Conservation (phyloP, 2,797 vertebrate species). For the Typhlichthys subterraneus region DNA sequence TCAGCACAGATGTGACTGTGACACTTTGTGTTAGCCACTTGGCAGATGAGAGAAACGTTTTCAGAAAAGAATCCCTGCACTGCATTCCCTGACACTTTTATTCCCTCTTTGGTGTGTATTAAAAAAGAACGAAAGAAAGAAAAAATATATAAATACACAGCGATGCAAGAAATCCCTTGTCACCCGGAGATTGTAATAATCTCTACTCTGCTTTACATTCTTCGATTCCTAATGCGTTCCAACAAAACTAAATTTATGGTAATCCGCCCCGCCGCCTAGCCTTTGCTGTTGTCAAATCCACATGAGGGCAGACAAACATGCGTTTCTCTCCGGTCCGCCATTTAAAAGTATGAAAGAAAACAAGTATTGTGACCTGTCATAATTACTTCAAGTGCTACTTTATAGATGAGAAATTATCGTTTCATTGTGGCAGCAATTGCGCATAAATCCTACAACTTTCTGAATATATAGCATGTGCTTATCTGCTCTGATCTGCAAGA, state of each 20-base stretch:
- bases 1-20: slow-evolving; percentile 15
- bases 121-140: slow-evolving; percentile 16
- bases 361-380: slow-evolving; percentile 54
- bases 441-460: slow-evolving; percentile 43
- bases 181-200: slow-evolving; percentile 68
- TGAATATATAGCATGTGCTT: slow-evolving; percentile 52
- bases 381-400: slow-evolving; percentile 57
- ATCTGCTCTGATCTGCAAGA: slow-evolving; percentile 52
- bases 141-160: slow-evolving; percentile 53
- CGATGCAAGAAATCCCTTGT: slow-evolving; percentile 60
- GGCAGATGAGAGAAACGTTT: slow-evolving; percentile 27
- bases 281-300: slow-evolving; percentile 67
- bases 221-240: slow-evolving; percentile 60
- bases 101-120: slow-evolving; percentile 43
- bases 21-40: slow-evolving; percentile 19
- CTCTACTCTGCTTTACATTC: slow-evolving; percentile 65
- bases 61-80: slow-evolving; percentile 36
- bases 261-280: slow-evolving; percentile 54
- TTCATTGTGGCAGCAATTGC: slow-evolving; percentile 49
- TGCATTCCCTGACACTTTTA: slow-evolving; percentile 44
- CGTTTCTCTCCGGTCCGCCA: slow-evolving; percentile 41
- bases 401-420: slow-evolving; percentile 55
- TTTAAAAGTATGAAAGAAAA: slow-evolving; percentile 35
- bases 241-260: slow-evolving; percentile 72
- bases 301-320: slow-evolving; percentile 67